Evolutionary conservation across 2,888 invertebrate genomes (phyloP).

Genomic region (Parnassius mnemosyne): DNA sequence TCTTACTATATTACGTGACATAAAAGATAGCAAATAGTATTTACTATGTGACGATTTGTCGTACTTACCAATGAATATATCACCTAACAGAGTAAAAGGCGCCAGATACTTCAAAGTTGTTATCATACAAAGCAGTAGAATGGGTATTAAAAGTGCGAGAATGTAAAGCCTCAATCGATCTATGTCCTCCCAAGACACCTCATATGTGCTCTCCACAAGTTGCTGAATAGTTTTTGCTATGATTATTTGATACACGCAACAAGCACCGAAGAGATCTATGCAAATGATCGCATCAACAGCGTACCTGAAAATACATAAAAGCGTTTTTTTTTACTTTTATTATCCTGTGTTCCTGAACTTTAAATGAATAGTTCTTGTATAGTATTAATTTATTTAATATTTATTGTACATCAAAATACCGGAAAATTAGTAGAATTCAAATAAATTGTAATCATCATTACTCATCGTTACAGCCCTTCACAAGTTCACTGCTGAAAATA

Average conservation of each 20-base stretch:
- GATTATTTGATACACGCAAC: conserved; percentile 70
- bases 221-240: conserved; percentile 69
- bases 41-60: too few relatives aligned
- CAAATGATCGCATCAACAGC: conserved; percentile 64
- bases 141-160: conserved; percentile 54
- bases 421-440: too few relatives aligned
- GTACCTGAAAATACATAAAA: conserved; percentile 40
- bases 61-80: conserved; percentile 63
- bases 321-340: too few relatives aligned
- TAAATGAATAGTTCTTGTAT: too few relatives aligned
- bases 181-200: conserved; percentile 29
- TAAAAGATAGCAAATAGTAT: too few relatives aligned
- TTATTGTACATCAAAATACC: too few relatives aligned
- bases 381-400: too few relatives aligned
- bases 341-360: too few relatives aligned
- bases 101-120: conserved; percentile 69
- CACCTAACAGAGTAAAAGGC: conserved; percentile 65
- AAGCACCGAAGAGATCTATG: conserved; percentile 69
- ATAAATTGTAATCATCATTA: too few relatives aligned
- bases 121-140: conserved; percentile 69
- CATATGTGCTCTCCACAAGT: conserved; percentile 44
- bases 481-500: too few relatives aligned
- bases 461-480: too few relatives aligned
- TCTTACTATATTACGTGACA: too few relatives aligned
- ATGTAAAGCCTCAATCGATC: conserved; percentile 59